phyloP scores from a whole-genome alignment of 1,140 invertebrate species.

The Phenacoccus solenopsis region DNA sequence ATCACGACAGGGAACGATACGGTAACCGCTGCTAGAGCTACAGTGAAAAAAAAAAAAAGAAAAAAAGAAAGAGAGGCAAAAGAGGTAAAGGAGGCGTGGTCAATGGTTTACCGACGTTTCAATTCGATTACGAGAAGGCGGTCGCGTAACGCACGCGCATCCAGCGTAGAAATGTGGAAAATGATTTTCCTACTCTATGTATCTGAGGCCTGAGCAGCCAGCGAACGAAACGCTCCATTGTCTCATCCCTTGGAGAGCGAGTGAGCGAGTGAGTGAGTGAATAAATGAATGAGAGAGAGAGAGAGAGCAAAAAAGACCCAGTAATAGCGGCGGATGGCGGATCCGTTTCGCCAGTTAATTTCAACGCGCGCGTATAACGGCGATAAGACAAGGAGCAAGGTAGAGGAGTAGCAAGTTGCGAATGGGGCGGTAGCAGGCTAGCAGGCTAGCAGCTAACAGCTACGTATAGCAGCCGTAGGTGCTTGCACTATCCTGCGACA shows the following conservation, averaged over 20 bases:
- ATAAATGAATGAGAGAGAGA: background rate
- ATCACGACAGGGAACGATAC: background rate
- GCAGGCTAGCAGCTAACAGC: no score
- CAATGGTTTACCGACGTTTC: background rate
- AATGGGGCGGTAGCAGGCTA: no score
- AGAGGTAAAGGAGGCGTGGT: background rate
- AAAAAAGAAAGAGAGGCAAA: background rate
- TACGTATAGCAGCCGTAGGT: background rate
- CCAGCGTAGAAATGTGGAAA: background rate
- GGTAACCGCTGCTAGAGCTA: background rate
- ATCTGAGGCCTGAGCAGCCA: no score
- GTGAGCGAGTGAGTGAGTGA: background rate
- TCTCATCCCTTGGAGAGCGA: background rate
- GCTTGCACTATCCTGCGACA: background rate
- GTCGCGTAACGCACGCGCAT: conserved; percentile 8
- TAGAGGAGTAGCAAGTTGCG: background rate
- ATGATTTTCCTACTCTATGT: background rate
- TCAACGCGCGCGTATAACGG: background rate
- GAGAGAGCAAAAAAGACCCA: background rate
- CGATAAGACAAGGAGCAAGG: background rate
- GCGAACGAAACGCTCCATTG: background rate
- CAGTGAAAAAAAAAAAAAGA: background rate
- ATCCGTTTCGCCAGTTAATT: background rate
- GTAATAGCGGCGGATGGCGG: background rate
- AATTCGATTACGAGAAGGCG: conserved; percentile 5